These are phyloP conservation scores for Euleptes europaea DNA, from an alignment of 2,113 vertebrate species.

Conservation along the genomic window DNA sequence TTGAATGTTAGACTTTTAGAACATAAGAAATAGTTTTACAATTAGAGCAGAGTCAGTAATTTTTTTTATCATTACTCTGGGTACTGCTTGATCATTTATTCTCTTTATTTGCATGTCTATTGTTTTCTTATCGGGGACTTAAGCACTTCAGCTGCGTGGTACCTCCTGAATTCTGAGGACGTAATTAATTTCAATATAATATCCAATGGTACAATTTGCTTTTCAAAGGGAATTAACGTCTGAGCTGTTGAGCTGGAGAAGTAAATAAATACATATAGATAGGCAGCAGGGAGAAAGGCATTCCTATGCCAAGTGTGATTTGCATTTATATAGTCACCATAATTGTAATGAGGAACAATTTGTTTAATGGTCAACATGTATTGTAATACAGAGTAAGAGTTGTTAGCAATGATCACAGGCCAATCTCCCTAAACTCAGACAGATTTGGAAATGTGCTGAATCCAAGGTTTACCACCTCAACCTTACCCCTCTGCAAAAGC, in stretches of 20 bases:
- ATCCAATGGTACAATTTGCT: slow-evolving; percentile 14
- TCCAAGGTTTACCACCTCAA: background rate
- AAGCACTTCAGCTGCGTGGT: slow-evolving; percentile 22
- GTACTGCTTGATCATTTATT: background rate
- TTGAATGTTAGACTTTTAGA: background rate
- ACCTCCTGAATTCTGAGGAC: slow-evolving; percentile 17
- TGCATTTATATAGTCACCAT: slow-evolving; percentile 29
- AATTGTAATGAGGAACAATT: slow-evolving; percentile 25
- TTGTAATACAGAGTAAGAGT: background rate
- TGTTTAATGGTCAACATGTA: slow-evolving; percentile 18
- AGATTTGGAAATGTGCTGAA: background rate
- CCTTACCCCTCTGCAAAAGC: background rate
- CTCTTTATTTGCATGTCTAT: slow-evolving; percentile 10
- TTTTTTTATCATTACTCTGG: background rate
- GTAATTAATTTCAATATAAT: slow-evolving; percentile 36
- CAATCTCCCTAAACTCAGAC: background rate
- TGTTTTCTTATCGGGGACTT: slow-evolving; percentile 20
- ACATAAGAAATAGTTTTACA: background rate
- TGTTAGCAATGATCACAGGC: background rate
- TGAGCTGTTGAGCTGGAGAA: slow-evolving; percentile 11
- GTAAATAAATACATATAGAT: slow-evolving; percentile 6
- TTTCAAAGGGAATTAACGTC: slow-evolving; percentile 26
- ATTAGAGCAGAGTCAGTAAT: slow-evolving; percentile 17
- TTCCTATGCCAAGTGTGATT: background rate
- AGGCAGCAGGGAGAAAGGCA: slow-evolving; percentile 1